These are phyloP conservation scores for Acestrorhynchus altus DNA, from an alignment of 2,797 vertebrate genomes.

Conservation along the genomic window DNA sequence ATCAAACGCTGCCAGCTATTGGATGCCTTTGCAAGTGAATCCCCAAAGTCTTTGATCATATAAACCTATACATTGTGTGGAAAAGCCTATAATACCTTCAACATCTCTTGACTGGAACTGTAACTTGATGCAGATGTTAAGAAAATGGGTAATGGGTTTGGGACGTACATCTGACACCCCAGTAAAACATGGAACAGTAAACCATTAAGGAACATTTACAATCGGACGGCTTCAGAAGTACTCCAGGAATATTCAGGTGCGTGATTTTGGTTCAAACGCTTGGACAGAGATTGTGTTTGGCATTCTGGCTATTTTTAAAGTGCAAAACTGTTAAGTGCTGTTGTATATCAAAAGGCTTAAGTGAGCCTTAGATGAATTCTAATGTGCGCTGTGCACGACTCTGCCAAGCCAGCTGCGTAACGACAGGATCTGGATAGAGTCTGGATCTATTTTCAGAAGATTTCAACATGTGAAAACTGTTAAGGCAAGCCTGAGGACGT, in stretches of 20 bases:
- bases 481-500: neutral
- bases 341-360: conserved; percentile 27
- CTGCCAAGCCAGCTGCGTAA: conserved; percentile 10
- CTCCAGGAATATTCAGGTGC: neutral
- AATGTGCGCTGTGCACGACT: neutral
- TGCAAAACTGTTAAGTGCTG: conserved; percentile 26
- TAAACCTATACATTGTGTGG: neutral
- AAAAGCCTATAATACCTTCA: neutral
- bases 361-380: conserved; percentile 12
- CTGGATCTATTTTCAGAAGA: neutral
- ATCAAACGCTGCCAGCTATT: neutral
- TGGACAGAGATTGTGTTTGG: conserved; percentile 19
- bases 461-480: neutral
- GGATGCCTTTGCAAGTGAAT: neutral
- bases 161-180: neutral
- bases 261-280: conserved; percentile 10
- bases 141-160: neutral
- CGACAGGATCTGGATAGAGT: neutral
- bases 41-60: conserved; percentile 17
- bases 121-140: conserved; percentile 40
- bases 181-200: neutral
- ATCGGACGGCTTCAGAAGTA: conserved; percentile 10
- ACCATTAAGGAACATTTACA: conserved; percentile 8
- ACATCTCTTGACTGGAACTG: neutral
- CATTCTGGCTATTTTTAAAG: conserved; percentile 28